Conservation (phyloP, 2,888 invertebrate species). For the Autographa gamma region DNA sequence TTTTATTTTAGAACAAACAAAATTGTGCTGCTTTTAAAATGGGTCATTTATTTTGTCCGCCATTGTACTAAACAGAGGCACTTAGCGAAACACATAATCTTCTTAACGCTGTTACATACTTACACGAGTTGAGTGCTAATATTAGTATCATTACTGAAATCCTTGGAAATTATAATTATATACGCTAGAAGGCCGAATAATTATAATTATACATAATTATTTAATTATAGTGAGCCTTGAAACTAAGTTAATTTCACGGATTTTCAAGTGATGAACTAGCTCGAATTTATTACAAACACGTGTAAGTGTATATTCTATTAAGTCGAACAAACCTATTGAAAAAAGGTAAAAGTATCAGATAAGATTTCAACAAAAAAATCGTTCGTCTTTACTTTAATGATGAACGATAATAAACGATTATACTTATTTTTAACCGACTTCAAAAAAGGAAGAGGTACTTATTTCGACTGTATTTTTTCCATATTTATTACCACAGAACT, state of each 20-base stretch:
- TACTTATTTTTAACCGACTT: no score
- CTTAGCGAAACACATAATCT: constrained; percentile 60
- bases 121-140: constrained; percentile 35
- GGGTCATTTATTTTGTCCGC: constrained; percentile 47
- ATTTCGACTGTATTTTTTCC: no score
- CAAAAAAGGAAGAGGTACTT: no score
- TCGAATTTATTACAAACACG: no score
- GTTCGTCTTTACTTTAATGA: no score
- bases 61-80: constrained; percentile 56
- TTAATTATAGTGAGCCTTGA: neutral
- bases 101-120: constrained; percentile 50
- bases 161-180: constrained; percentile 7
- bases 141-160: constrained; percentile 26
- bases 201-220: neutral
- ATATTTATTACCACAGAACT: no score
- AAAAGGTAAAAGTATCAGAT: no score
- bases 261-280: no score
- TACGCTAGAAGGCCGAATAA: neutral
- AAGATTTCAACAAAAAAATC: no score
- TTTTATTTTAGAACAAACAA: constrained; percentile 33
- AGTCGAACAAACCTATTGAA: no score
- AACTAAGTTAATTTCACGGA: neutral
- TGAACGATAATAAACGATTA: no score
- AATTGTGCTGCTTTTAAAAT: constrained; percentile 49
- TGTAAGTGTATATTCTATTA: no score